Percentiles rank a stretch among this genome's conserved stretches.
These are phyloP conservation scores for Venturia canescens DNA, from an alignment of 1,140 invertebrate species.

Conservation along the genomic window DNA sequence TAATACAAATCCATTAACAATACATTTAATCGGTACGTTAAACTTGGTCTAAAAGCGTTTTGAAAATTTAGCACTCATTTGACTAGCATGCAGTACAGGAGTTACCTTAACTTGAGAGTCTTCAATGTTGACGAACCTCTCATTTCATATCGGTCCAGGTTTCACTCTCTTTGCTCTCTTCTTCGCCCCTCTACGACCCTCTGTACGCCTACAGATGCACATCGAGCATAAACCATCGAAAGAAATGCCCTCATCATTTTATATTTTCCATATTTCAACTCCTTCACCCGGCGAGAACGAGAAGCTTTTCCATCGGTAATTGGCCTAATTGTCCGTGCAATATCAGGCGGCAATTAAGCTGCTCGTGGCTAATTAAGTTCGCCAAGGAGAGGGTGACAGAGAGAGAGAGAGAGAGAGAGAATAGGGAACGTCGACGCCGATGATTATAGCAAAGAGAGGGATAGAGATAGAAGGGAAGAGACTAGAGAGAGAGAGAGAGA, in stretches of 20 bases:
- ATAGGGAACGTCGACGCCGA: too few relatives aligned
- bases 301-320: slow-evolving; percentile 54
- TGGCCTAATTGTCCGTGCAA: slow-evolving; percentile 73
- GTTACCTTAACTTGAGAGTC: too few relatives aligned
- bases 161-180: too few relatives aligned
- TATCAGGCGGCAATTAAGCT: slow-evolving; percentile 73
- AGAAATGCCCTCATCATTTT: neutral
- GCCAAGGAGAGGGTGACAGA: slow-evolving; percentile 59
- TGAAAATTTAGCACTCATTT: too few relatives aligned
- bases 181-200: neutral
- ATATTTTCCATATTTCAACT: slow-evolving; percentile 12
- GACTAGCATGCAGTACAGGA: too few relatives aligned
- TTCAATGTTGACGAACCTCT: too few relatives aligned
- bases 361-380: slow-evolving; percentile 70
- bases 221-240: neutral
- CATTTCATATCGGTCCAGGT: too few relatives aligned
- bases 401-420: neutral
- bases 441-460: neutral
- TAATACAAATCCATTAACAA: too few relatives aligned
- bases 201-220: neutral
- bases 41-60: too few relatives aligned
- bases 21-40: too few relatives aligned
- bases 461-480: neutral
- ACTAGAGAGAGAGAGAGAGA: neutral
- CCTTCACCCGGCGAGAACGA: slow-evolving; percentile 15